phyloP scores from a whole-genome alignment of 2,888 invertebrate species.

The Rhagonycha lutea region DNA sequence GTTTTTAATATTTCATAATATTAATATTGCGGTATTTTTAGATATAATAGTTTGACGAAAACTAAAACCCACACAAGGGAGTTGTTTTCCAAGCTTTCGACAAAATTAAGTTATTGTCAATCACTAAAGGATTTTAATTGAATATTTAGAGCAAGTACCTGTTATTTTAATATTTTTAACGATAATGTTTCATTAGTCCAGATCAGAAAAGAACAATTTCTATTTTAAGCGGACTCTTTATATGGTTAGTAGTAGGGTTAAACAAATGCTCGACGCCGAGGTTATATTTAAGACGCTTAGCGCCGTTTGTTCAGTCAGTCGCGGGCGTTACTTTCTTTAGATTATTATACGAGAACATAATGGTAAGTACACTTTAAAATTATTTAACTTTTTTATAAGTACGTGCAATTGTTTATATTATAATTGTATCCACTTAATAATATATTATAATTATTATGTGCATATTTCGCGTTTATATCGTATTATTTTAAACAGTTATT shows the following conservation, averaged over 20 bases:
- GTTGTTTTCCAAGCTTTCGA: neutral
- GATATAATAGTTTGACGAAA: neutral
- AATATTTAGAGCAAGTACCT: slow-evolving; percentile 21
- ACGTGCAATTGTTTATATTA: neutral
- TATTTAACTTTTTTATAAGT: neutral
- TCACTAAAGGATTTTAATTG: slow-evolving; percentile 8
- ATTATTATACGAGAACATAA: slow-evolving; percentile 46
- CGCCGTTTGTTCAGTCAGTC: slow-evolving; percentile 42
- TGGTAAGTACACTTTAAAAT: slow-evolving; percentile 46
- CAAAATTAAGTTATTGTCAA: neutral
- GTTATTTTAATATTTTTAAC: slow-evolving; percentile 19
- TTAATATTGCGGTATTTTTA: neutral
- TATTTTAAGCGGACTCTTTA: slow-evolving; percentile 48
- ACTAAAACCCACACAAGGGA: neutral
- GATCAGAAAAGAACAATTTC: slow-evolving; percentile 36
- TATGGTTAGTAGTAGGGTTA: slow-evolving; percentile 45
- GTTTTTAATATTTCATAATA: neutral
- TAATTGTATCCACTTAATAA: no score
- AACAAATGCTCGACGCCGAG: slow-evolving; percentile 39
- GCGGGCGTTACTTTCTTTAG: slow-evolving; percentile 50
- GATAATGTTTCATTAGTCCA: slow-evolving; percentile 37
- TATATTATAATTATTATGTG: neutral
- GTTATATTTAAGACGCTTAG: slow-evolving; percentile 48
- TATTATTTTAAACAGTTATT: neutral
- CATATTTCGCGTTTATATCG: neutral